Percentiles rank a stretch among this genome's conserved stretches.
These are phyloP conservation scores for Iguana delicatissima DNA, from an alignment of 2,797 vertebrate genomes.

Conservation along the genomic window DNA sequence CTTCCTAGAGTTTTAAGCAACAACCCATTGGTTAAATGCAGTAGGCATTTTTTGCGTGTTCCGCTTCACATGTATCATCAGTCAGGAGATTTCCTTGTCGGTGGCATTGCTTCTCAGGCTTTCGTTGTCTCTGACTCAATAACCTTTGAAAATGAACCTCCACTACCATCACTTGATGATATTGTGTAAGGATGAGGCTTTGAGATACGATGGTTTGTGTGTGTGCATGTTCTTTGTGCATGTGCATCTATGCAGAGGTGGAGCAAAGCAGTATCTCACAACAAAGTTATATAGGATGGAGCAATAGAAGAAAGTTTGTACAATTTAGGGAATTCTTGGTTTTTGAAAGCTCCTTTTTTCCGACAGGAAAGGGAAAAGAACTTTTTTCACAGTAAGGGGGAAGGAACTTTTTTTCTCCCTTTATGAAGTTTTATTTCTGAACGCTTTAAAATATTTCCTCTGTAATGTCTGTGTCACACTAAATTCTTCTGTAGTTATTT, in stretches of 20 bases:
- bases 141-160: background rate
- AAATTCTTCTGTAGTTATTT: background rate
- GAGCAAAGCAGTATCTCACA: background rate
- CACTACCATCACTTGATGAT: background rate
- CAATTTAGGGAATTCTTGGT: background rate
- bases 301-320: background rate
- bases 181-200: background rate
- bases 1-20: background rate
- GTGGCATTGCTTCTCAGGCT: background rate
- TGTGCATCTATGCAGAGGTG: too few relatives aligned
- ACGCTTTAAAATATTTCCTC: background rate
- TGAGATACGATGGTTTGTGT: too few relatives aligned
- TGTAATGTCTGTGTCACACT: background rate
- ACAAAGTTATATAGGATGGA: background rate
- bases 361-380: background rate
- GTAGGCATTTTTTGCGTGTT: background rate
- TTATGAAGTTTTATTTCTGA: background rate
- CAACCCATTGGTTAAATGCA: background rate
- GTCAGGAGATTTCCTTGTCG: background rate
- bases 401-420: background rate
- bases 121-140: background rate
- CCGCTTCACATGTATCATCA: conserved; percentile 2
- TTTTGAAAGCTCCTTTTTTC: background rate
- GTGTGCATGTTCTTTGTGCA: too few relatives aligned
- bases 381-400: background rate